Evolutionary conservation across 2,888 invertebrate species (phyloP).

Genomic region (Tyria jacobaeae): DNA sequence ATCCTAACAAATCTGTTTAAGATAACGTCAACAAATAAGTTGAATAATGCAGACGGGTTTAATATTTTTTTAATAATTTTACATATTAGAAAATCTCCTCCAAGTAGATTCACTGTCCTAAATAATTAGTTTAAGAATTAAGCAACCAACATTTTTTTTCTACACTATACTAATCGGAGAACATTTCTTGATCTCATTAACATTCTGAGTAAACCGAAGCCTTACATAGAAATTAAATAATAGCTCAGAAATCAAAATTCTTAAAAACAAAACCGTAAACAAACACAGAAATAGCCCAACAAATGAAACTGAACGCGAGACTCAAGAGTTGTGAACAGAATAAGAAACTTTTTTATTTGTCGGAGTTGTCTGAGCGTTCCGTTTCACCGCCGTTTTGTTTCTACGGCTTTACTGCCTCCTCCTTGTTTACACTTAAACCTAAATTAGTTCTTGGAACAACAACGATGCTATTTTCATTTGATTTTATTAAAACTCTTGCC

Average conservation of each 20-base stretch:
- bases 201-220: neutral
- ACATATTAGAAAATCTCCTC: too few relatives aligned
- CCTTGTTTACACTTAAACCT: constrained; percentile 49
- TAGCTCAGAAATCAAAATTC: constrained; percentile 17
- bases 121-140: too few relatives aligned
- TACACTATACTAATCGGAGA: too few relatives aligned
- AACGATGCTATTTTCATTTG: constrained; percentile 29
- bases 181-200: neutral
- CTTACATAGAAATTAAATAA: neutral
- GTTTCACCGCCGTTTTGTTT: constrained; percentile 42
- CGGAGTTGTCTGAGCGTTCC: constrained; percentile 28
- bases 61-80: too few relatives aligned
- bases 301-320: constrained; percentile 38
- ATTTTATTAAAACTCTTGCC: constrained; percentile 22
- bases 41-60: too few relatives aligned
- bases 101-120: too few relatives aligned
- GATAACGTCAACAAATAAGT: too few relatives aligned
- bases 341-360: constrained; percentile 42
- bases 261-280: constrained; percentile 21
- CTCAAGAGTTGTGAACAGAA: constrained; percentile 37
- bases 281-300: constrained; percentile 21
- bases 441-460: constrained; percentile 46
- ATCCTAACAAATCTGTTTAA: too few relatives aligned
- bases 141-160: too few relatives aligned
- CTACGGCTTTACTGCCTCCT: constrained; percentile 38